Conservation (phyloP, 1,140 invertebrate genomes). For the Drosophila punjabiensis region DNA sequence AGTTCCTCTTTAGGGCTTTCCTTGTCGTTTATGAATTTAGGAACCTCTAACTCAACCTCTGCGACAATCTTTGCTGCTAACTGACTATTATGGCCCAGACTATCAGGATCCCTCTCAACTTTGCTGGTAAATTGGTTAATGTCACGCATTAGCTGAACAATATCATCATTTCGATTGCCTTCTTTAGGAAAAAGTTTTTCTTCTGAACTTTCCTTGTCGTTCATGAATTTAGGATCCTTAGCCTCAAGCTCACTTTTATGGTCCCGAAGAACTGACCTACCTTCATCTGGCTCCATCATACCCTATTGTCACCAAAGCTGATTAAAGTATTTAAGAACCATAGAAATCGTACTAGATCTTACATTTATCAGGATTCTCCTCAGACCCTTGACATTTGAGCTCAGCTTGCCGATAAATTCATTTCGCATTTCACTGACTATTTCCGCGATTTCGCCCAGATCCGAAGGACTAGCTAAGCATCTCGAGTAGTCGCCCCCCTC, state of each 20-base stretch:
- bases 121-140: constrained; percentile 38
- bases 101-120: constrained; percentile 15
- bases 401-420: constrained; percentile 17
- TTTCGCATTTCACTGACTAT: constrained; percentile 34
- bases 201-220: background rate
- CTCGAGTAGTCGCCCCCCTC: background rate
- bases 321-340: too few relatives aligned
- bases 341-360: background rate
- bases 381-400: constrained; percentile 12
- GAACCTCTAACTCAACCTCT: background rate
- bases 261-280: background rate
- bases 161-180: background rate
- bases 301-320: constrained; percentile 21
- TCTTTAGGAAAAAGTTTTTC: background rate
- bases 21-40: too few relatives aligned
- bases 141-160: constrained; percentile 15
- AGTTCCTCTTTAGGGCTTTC: background rate
- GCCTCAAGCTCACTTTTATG: background rate
- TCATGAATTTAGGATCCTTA: background rate
- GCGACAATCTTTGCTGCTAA: too few relatives aligned
- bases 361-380: constrained; percentile 33
- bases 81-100: background rate
- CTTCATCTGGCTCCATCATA: background rate
- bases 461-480: background rate
- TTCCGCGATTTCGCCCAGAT: background rate